These are phyloP conservation scores for Drosophila sucinea DNA, from an alignment of 1,140 invertebrate species.

Conservation along the genomic window DNA sequence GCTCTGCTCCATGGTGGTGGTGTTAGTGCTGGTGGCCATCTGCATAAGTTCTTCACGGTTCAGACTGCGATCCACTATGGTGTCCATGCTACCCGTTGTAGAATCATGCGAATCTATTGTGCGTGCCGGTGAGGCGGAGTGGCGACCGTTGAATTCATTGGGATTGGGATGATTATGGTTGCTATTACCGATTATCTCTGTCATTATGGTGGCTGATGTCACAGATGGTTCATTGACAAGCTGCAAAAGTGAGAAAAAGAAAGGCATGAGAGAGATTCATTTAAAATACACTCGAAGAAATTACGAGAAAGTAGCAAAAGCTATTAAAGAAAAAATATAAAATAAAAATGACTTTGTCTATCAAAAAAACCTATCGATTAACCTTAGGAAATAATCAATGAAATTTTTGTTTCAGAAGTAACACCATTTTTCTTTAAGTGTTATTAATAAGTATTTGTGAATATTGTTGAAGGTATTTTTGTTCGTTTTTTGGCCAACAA, in stretches of 20 bases:
- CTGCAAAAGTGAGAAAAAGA: slow-evolving; percentile 12
- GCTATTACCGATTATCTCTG: slow-evolving; percentile 44
- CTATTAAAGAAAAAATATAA: background rate
- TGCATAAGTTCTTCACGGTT: slow-evolving; percentile 68
- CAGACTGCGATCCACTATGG: slow-evolving; percentile 75
- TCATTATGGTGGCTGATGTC: slow-evolving; percentile 47
- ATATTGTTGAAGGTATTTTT: background rate
- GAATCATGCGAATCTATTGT: slow-evolving; percentile 81
- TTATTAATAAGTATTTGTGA: background rate
- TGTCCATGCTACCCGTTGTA: slow-evolving; percentile 77
- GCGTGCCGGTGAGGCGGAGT: slow-evolving; percentile 76
- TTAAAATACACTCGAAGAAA: background rate
- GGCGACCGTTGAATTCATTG: slow-evolving; percentile 57
- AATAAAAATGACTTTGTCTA: background rate
- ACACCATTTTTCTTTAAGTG: background rate
- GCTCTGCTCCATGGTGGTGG: slow-evolving; percentile 65
- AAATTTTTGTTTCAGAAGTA: background rate
- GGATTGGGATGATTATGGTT: slow-evolving; percentile 13
- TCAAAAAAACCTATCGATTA: no score
- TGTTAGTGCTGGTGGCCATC: slow-evolving; percentile 35
- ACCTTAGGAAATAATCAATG: no score
- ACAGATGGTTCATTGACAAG: slow-evolving; percentile 48
- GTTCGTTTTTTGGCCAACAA: background rate
- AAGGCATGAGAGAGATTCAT: background rate
- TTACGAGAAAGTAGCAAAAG: background rate